Conservation (phyloP, 1,140 invertebrate species). For the Diprion similis region DNA sequence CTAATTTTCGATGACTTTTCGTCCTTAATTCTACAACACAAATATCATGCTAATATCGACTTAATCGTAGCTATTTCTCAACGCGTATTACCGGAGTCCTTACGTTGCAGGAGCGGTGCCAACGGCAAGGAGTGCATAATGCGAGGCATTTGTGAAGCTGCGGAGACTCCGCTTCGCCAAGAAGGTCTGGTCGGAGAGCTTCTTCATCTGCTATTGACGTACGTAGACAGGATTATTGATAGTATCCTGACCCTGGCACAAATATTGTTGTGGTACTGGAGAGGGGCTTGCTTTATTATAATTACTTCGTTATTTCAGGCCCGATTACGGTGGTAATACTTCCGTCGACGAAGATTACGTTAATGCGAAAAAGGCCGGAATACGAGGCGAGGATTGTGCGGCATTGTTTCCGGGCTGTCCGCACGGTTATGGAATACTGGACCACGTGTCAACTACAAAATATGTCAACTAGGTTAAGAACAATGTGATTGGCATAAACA, state of each 20-base stretch:
- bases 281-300: neutral
- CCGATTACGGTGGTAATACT: slow-evolving; percentile 44
- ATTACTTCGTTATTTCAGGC: slow-evolving; percentile 35
- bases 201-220: slow-evolving; percentile 62
- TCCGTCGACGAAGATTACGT: slow-evolving; percentile 46
- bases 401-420: slow-evolving; percentile 47
- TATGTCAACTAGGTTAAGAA: neutral
- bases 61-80: neutral
- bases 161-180: slow-evolving; percentile 52
- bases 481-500: too few relatives aligned
- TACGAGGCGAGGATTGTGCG: slow-evolving; percentile 47
- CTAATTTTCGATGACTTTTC: too few relatives aligned
- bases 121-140: slow-evolving; percentile 56
- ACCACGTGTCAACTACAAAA: slow-evolving; percentile 41
- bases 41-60: neutral
- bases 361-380: slow-evolving; percentile 46
- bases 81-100: slow-evolving; percentile 9
- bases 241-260: neutral
- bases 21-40: too few relatives aligned
- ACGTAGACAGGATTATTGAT: slow-evolving; percentile 38
- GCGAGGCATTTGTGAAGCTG: slow-evolving; percentile 60
- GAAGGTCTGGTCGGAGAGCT: slow-evolving; percentile 62
- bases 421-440: slow-evolving; percentile 51
- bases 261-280: neutral
- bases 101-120: slow-evolving; percentile 43